Base-by-base conservation (phyloP, 1,140 invertebrate species). In the Drosophila kanapiae region DNA sequence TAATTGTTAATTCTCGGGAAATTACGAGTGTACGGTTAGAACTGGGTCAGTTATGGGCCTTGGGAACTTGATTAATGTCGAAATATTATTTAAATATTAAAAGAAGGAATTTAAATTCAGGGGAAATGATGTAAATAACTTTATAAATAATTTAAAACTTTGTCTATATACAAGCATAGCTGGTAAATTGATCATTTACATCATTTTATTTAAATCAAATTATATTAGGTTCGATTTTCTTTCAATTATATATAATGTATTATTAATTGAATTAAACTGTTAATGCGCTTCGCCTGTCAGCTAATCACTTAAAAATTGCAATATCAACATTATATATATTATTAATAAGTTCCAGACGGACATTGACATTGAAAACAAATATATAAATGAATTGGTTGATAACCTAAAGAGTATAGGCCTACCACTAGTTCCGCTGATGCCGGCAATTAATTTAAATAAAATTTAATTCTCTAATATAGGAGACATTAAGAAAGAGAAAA, bases 1-100 rank as follows among this genome's bases (percentile, higher is more conserved):
- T 70, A 82, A 86, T 77, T 83, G 54, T 5, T 9, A 14, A 49
- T 29, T 29, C 9, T 42, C 56, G 40, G 42, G 40, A 13, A 57
- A 23, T 54, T 54, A 45, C 10, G 42, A 47, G 45, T 18, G 11
- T 54, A 54, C 33, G 54, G 65, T 60, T 68, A 49, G 6, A 72
- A 45, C 27, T 27, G 31, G 60, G 60, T 48, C 60, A 53, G 16
- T 3, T 14, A 54, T 54, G 1, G 11, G 13, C 13, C 5, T 54
- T 54, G 48, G 33, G 13, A 33, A 33, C 14, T 31, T 6, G 2
- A 16, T 7, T 51, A 16, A 51, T 49, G 48, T 16, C 9, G 10
- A 10, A 16, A 31, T 31, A 6, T 16, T 31, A 49, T 49, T 10
- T 31, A 10, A 49, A 49, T 31, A n/a, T 49, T 16, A 1, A 7